Percentiles rank a stretch among this genome's conserved stretches.
Evolutionary conservation across 2,888 invertebrate genomes (phyloP).

Genomic region (Periphyllus acericola): DNA sequence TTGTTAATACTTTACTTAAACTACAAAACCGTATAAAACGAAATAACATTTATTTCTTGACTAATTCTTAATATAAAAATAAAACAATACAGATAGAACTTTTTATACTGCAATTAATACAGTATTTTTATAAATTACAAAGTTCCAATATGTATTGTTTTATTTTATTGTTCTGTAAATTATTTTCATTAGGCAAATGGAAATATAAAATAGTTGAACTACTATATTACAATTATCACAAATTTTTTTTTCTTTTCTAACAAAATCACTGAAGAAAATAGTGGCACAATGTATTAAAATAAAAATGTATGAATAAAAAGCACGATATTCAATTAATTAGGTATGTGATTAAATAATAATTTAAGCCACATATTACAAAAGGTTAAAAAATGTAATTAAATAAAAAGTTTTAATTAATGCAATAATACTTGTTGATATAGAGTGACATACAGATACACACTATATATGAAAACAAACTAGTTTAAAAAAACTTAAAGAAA

Average conservation of each 20-base stretch:
- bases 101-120: not conserved
- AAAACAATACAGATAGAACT: not conserved
- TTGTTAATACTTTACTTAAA: constrained; percentile 57
- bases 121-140: not conserved
- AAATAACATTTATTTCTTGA: constrained; percentile 54
- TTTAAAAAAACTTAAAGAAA: constrained; percentile 43
- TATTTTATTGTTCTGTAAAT: constrained; percentile 32
- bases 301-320: constrained; percentile 28
- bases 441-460: constrained; percentile 1
- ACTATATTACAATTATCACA: constrained; percentile 56
- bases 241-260: constrained; percentile 23
- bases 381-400: constrained; percentile 38
- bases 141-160: constrained; percentile 25
- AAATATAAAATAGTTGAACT: constrained; percentile 46
- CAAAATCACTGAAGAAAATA: constrained; percentile 53
- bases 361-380: constrained; percentile 30
- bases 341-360: constrained; percentile 34
- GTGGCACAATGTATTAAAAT: constrained; percentile 55
- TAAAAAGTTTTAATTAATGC: constrained; percentile 46
- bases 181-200: constrained; percentile 11
- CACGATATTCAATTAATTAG: constrained; percentile 15
- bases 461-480: constrained; percentile 44
- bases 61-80: constrained; percentile 44
- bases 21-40: constrained; percentile 48
- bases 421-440: constrained; percentile 54